Conservation (phyloP, 2,888 invertebrate genomes). For the Neoscelio sp. region DNA sequence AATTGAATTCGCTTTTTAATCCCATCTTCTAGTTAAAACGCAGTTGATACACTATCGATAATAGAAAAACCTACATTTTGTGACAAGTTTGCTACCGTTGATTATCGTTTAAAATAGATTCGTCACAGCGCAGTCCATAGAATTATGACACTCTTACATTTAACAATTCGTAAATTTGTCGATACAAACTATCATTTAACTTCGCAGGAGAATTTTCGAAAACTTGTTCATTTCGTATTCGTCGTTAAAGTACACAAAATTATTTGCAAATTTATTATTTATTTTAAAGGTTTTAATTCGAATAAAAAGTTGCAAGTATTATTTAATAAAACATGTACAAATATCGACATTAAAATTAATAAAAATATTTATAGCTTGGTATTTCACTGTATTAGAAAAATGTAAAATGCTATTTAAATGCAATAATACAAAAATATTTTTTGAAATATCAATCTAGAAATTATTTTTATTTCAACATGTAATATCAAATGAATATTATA, state of each 20-base stretch:
- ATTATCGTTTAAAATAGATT: slow-evolving; percentile 45
- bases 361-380: too few relatives aligned
- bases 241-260: too few relatives aligned
- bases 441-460: background rate
- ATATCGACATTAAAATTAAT: too few relatives aligned
- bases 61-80: slow-evolving; percentile 10
- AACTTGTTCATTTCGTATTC: slow-evolving; percentile 1
- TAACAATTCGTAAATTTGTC: slow-evolving; percentile 19
- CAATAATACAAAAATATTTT: too few relatives aligned
- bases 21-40: slow-evolving; percentile 3
- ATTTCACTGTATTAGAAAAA: too few relatives aligned
- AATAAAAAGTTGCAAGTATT: too few relatives aligned
- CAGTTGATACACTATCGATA: slow-evolving; percentile 35
- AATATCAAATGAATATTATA: background rate
- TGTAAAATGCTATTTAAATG: too few relatives aligned
- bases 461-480: background rate
- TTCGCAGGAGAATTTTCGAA: slow-evolving; percentile 16
- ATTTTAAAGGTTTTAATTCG: too few relatives aligned
- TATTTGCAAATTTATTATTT: too few relatives aligned
- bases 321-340: too few relatives aligned
- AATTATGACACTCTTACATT: slow-evolving; percentile 20
- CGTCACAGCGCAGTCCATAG: slow-evolving; percentile 36
- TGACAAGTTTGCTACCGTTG: slow-evolving; percentile 35
- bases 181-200: slow-evolving; percentile 6
- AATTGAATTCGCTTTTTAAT: slow-evolving; percentile 10